Evolutionary conservation across 2,888 invertebrate species (phyloP), one percentile per base, ranked within the genome.

Genomic region (Parnassius apollo): DNA sequence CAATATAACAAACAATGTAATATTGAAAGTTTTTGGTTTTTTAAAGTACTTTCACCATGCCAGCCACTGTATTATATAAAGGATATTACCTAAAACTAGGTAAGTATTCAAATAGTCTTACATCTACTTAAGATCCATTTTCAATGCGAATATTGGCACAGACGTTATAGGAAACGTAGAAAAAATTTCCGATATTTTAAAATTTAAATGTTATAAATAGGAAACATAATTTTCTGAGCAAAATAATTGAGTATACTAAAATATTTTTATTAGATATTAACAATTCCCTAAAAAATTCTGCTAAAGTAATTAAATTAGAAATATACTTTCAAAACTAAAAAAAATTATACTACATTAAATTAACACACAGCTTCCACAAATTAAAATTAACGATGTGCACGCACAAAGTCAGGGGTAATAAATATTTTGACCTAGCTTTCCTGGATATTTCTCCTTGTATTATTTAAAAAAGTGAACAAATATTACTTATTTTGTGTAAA

Each of bases 211-310:
- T 42, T 35, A 60, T 25, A 53, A 63, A 64, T 64, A 64, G 64
- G 60, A 60, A 64, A 64, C 64, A 55, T 59, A 64, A 64, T 49
- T 48, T 48, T 60, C 25, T 64, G 64, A 64, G 64, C 64, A 64
- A 64, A 42, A 53, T 57, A 35, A 35, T 64, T 57, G n/a, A 62
- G 42, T 13, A 59, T 35, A 53, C 62, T 51, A 54, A 59, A 59
- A 48, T 18, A 45, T 48, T 46, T 54, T 46, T 45, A 54, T 35
- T 52, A 57, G 25, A 18, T 44, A 49, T 35, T 49, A 13, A 49
- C 11, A 46, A 42, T 51, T 46, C n/a, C 45, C 52, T 59, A 57
- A 57, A 18, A n/a, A 18, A 59, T 56, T 63, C 45, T 45, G 22
- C 45, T 45, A 44, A 55, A 35, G 35, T 51, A 59, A 48, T 58